These are phyloP conservation scores for Allolobophora icterica DNA, from an alignment of 2,888 invertebrate species.

Conservation along the genomic window DNA sequence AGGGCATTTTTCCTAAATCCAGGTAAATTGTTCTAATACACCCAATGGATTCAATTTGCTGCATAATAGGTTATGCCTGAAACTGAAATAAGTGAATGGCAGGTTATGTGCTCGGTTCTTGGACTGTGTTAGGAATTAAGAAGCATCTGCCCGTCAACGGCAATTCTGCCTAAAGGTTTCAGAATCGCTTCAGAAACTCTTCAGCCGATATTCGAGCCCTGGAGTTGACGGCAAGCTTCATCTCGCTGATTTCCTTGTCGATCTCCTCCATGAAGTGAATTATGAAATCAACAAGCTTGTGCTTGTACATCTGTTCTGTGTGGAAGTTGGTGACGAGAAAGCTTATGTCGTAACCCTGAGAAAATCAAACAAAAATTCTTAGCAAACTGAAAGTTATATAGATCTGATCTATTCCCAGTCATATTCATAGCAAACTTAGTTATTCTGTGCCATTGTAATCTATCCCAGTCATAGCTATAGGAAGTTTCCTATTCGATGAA, in stretches of 20 bases:
- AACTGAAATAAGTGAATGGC: constrained; percentile 17
- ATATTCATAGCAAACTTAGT: neutral
- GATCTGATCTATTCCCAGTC: neutral
- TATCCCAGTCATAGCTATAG: neutral
- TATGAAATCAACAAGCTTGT: constrained; percentile 97
- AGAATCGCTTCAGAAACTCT: constrained; percentile 64
- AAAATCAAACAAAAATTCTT: neutral
- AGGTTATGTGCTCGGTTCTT: constrained; percentile 7
- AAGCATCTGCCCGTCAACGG: neutral
- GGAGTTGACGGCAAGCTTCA: constrained; percentile 99
- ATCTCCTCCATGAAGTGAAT: constrained; percentile 99
- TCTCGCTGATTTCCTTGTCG: constrained; percentile 99
- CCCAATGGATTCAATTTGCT: neutral
- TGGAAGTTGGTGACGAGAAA: constrained; percentile 98
- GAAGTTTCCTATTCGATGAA: neutral
- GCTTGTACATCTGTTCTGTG: constrained; percentile 99
- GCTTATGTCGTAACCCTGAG: constrained; percentile 92
- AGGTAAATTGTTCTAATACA: neutral
- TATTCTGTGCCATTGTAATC: neutral
- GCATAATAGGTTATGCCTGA: constrained; percentile 5
- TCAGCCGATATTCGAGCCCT: constrained; percentile 97
- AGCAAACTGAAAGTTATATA: neutral
- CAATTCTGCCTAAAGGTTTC: neutral
- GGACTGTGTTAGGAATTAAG: constrained; percentile 17
- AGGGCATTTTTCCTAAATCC: neutral